A percentile compares a stretch with the other conserved stretches of the same genome.
Conservation (phyloP, 1,140 invertebrate genomes). For the Spodoptera litura region DNA sequence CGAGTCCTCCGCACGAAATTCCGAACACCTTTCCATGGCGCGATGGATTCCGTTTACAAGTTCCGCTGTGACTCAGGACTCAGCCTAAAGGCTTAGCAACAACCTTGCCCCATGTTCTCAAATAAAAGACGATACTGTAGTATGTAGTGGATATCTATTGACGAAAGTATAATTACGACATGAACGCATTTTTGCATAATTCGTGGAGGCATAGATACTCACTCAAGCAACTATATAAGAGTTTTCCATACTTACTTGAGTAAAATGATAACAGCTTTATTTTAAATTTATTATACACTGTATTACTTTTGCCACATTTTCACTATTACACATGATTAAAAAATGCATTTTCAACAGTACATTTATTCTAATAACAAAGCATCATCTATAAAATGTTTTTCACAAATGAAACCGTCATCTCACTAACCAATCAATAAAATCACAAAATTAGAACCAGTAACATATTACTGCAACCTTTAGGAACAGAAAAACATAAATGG, state of each 20-base stretch:
- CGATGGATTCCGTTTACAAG: no score
- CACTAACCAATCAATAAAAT: conserved; percentile 46
- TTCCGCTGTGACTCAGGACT: no score
- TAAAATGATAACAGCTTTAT: conserved; percentile 15
- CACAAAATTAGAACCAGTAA: conserved; percentile 33
- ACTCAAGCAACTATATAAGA: no score
- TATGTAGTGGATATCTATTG: no score
- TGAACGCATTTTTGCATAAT: no score
- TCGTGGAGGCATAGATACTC: no score
- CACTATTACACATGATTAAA: conserved; percentile 20
- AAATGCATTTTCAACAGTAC: conserved; percentile 43
- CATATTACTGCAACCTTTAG: conserved; percentile 36
- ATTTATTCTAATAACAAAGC: conserved; percentile 56
- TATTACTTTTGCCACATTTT: conserved; percentile 5
- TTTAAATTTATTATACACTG: conserved; percentile 18
- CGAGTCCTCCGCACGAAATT: no score
- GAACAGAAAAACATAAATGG: conserved; percentile 22
- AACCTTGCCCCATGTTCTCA: no score
- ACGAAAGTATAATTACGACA: no score
- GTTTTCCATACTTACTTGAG: not conserved
- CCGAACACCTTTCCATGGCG: no score
- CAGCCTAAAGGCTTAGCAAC: no score
- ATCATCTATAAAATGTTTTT: conserved; percentile 49
- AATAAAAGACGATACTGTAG: no score
- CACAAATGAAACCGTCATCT: conserved; percentile 49